Evolutionary conservation across 2,113 vertebrate species (phyloP).

Genomic region (Meleagris gallopavo): DNA sequence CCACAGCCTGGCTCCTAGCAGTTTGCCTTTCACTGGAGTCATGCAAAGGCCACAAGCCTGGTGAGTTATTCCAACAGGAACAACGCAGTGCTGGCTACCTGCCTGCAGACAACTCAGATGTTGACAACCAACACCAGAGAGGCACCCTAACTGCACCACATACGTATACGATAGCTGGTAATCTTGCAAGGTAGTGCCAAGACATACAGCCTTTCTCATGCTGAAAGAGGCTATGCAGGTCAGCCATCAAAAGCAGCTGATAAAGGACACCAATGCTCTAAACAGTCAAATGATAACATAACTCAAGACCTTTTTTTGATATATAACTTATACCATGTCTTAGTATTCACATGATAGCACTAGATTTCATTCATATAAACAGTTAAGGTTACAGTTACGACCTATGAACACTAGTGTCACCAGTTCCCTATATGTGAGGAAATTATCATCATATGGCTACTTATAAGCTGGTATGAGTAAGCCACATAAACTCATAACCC

Average conservation of each 20-base stretch:
- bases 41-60: background rate
- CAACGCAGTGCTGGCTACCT: constrained; percentile 1
- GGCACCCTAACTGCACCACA: background rate
- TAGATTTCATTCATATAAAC: background rate
- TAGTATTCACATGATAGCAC: background rate
- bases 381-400: background rate
- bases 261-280: background rate
- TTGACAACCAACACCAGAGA: constrained; percentile 38
- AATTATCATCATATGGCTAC: background rate
- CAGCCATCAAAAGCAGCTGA: background rate
- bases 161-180: background rate
- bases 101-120: constrained; percentile 7
- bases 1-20: background rate
- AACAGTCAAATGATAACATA: background rate
- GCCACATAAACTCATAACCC: background rate
- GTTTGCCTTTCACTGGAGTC: background rate
- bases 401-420: background rate
- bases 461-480: background rate
- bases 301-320: background rate
- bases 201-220: background rate
- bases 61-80: constrained; percentile 14
- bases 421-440: background rate
- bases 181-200: background rate
- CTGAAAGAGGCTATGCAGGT: background rate
- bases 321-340: background rate